Base-by-base conservation (phyloP, 2,888 invertebrate genomes). In the Leistus spinibarbis region DNA sequence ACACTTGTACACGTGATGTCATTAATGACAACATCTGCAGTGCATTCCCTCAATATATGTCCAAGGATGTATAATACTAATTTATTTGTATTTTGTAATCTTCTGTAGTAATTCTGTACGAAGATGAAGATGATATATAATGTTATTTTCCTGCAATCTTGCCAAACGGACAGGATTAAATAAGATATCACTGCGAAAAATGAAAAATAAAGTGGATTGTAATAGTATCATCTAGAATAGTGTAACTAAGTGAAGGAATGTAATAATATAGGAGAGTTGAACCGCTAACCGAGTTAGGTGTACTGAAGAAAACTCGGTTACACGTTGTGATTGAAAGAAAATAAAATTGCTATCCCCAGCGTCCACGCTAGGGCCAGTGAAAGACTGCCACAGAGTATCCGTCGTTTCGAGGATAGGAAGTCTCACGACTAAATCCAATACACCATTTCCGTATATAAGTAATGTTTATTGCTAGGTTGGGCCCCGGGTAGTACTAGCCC, bases 261-360 rank as follows among this genome's bases (percentile, higher is more conserved):
- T 69, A 60, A 27, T 24, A 69, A 24, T 68, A 17, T 68, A 24
- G 57, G 57, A 23, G 24, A 62, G 60, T 62, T 69, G 40, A 69
- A 40, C 53, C 60, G 10, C 16, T 69, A 69, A 70, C 64, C 54
- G 19, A 24, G 63, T 70, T 70, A 63, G 23, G 54, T 64, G 24
- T 53, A 20, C 20, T 64, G 64, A 24, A 69, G 62, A 53, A 53
- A 70, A 70, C 63, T 53, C 70, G 63, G 64, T 70, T 63, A 70
- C 19, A 17, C 22, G 23, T 70, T 70, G 71, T 71, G 75, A 76
- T 76, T 73, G 77, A 76, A 76, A 76, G 67, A 76, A 77, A 77
- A 77, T 76, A 76, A 70, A 73, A 76, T 77, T 77, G 76, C 67
- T 53, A 64, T 76, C 74, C 66, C 56, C 68, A 56, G 68, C 57